Percentiles rank a stretch among this genome's conserved stretches.
These are phyloP conservation scores for Albula glossodonta DNA, from an alignment of 2,113 vertebrate genomes.

Conservation along the genomic window DNA sequence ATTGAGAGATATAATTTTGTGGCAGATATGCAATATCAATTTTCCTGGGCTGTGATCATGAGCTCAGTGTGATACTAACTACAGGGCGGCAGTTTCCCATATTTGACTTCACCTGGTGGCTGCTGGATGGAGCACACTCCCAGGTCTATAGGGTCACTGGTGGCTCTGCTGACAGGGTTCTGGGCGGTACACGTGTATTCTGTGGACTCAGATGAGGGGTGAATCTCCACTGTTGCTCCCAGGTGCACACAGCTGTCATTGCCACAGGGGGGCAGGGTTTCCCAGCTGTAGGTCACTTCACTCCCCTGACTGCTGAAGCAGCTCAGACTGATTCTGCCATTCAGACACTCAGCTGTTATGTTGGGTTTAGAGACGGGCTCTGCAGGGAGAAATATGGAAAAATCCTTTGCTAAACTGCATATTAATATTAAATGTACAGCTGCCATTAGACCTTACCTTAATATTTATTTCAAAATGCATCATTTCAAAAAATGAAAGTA, in stretches of 20 bases:
- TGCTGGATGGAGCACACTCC: background rate
- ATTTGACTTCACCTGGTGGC: background rate
- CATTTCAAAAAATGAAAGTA: no score
- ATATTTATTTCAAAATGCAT: no score
- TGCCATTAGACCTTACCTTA: no score
- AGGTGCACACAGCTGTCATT: background rate
- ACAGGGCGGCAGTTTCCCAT: no score
- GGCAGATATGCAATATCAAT: no score
- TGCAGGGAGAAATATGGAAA: background rate
- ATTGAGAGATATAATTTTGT: no score
- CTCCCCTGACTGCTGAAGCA: slow-evolving; percentile 10
- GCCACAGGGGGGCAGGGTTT: background rate
- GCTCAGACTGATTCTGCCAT: no score
- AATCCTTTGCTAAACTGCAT: background rate
- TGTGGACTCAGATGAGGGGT: no score
- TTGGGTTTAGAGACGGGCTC: slow-evolving; percentile 18
- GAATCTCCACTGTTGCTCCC: background rate
- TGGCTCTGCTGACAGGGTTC: background rate
- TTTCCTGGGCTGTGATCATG: no score
- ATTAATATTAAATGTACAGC: background rate
- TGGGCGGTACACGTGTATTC: background rate
- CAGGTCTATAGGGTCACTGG: background rate
- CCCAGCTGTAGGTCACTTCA: slow-evolving; percentile 5
- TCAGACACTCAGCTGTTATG: slow-evolving; percentile 8
- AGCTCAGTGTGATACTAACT: no score